A percentile compares a stretch with the other conserved stretches of the same genome.
Conservation (phyloP, 2,888 invertebrate species). For the Nomada hirtipes region DNA sequence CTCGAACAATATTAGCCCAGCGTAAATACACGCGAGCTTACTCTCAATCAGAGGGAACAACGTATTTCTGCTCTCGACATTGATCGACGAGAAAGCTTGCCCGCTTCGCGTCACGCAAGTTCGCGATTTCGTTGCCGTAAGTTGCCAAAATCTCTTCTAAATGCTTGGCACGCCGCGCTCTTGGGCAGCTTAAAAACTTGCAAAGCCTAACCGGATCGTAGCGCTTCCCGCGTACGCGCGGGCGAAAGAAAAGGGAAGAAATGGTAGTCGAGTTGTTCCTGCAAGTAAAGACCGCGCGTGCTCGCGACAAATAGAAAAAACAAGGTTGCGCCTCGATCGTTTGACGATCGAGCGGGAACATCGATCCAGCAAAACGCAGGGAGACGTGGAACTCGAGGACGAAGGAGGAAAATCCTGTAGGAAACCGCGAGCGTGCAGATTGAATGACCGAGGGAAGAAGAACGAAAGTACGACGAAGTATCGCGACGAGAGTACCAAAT, state of each 20-base stretch:
- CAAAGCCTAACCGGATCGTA: not conserved
- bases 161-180: conserved; percentile 6
- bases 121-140: conserved; percentile 13
- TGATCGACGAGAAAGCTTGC: conserved; percentile 19
- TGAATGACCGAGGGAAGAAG: conserved; percentile 55
- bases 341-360: not conserved
- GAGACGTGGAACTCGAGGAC: not conserved
- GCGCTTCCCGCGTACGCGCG: not conserved
- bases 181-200: conserved; percentile 10
- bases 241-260: not conserved
- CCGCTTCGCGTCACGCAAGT: conserved; percentile 16
- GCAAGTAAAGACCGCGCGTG: too few species aligned
- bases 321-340: not conserved
- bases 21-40: conserved; percentile 8
- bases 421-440: conserved; percentile 27
- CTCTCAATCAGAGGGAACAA: not conserved
- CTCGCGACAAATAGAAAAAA: too few species aligned
- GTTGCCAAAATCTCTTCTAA: conserved; percentile 1
- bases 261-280: not conserved
- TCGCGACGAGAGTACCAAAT: conserved; percentile 82
- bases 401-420: conserved; percentile 10
- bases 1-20: conserved; percentile 19
- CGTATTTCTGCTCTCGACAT: conserved; percentile 15
- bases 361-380: not conserved
- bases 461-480: conserved; percentile 70